Conservation (phyloP, 2,113 vertebrate species). For the Brachirus orientalis region DNA sequence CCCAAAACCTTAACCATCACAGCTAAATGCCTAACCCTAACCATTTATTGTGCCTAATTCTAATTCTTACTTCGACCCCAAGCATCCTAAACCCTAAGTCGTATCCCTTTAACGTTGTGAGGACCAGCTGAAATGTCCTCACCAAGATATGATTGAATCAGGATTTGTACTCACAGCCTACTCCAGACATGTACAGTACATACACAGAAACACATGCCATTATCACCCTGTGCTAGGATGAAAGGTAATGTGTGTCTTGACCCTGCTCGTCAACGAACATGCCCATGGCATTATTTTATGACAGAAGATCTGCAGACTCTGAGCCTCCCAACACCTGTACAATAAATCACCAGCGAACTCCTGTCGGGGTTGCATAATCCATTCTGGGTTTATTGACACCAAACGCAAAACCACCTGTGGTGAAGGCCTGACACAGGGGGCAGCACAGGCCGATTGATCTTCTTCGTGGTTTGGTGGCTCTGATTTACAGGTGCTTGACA, state of each 20-base stretch:
- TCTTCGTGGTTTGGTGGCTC: neutral
- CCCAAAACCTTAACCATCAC: too few relatives aligned
- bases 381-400: slow-evolving; percentile 31
- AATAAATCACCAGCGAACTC: slow-evolving; percentile 62
- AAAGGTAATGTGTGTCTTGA: slow-evolving; percentile 25
- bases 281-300: slow-evolving; percentile 61
- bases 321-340: slow-evolving; percentile 70
- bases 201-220: too few relatives aligned
- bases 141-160: too few relatives aligned
- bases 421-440: slow-evolving; percentile 12
- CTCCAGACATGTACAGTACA: too few relatives aligned
- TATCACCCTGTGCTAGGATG: too few relatives aligned
- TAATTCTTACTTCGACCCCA: too few relatives aligned
- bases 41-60: too few relatives aligned
- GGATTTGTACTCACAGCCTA: too few relatives aligned
- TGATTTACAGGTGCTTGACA: slow-evolving; percentile 9
- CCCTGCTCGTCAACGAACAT: slow-evolving; percentile 52
- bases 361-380: slow-evolving; percentile 54
- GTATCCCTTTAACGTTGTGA: too few relatives aligned
- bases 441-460: slow-evolving; percentile 6
- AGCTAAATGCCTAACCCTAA: too few relatives aligned
- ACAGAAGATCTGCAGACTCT: slow-evolving; percentile 21
- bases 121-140: too few relatives aligned
- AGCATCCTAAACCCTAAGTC: too few relatives aligned
- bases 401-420: slow-evolving; percentile 17